Evolutionary conservation across 2,113 vertebrate genomes (phyloP), one percentile per base, ranked within the genome.

Genomic region (Theristicus caerulescens): DNA sequence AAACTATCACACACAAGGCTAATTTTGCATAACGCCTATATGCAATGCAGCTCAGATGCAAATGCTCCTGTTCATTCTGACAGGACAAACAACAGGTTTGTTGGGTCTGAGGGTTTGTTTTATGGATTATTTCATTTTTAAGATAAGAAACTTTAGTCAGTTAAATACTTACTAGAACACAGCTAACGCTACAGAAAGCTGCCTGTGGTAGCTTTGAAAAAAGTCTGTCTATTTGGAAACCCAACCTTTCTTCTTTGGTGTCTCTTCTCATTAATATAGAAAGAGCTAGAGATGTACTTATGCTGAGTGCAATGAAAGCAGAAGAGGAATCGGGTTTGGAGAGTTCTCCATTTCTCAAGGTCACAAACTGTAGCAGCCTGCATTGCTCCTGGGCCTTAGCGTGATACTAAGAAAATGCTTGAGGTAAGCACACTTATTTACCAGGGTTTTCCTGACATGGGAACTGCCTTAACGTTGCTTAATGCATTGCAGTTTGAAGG

Each of bases 51-150:
- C 89, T 87, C 78, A 54, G 54, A 81, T 78, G 88, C 67, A 69
- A 84, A 65, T 31, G 51, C 7, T 73, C 80, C 85, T 47, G 20
- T 25, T 94, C 58, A 1, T 17, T 24, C 62, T 51, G 86, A 34
- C 64, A 94, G 91, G 74, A 82, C 70, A 97, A 95, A 95, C 80
- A 95, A 67, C 88, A 93, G 89, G 91, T 90, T 87, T 91, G 70
- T 77, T 97, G 36, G 70, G 84, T 69, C 78, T 91, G 57, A 80
- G 44, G 54, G 40, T 40, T 76, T 90, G 38, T 34, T 93, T 66
- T 7, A 87, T 3, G 36, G 58, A 49, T 90, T 82, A 87, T n/a
- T 76, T 80, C 2, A 67, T 79, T 92, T 44, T 73, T 21, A 71
- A 89, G 78, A 70, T 29, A 76, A 79, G 58, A 70, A 72, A 62